Conservation (phyloP, 2,888 invertebrate genomes). For the Holacanthella duospinosa region DNA sequence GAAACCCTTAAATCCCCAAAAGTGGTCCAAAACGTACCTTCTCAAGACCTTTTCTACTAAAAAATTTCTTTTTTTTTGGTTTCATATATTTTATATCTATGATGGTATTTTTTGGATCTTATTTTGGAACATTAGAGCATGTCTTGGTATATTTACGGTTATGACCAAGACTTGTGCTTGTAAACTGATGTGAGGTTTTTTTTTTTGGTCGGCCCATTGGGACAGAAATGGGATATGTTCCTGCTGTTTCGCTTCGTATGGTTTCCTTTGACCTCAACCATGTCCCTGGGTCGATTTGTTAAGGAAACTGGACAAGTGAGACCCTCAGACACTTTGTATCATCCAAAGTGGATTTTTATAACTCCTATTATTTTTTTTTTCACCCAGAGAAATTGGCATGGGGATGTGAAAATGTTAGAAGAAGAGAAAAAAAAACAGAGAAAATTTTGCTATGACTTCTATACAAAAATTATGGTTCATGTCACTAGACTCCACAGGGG, state of each 20-base stretch:
- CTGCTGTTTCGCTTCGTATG: not conserved
- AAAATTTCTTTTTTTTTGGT: not conserved
- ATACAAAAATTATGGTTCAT: not conserved
- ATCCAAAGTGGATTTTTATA: not conserved
- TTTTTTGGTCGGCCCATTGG: not conserved
- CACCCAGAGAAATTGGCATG: not conserved
- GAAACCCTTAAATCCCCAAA: no score
- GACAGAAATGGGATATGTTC: constrained; percentile 1
- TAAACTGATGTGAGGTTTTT: not conserved
- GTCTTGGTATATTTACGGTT: not conserved
- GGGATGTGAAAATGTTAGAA: no score
- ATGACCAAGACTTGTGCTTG: not conserved
- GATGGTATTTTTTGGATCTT: not conserved
- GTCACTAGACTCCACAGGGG: not conserved
- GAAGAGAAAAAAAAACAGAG: not conserved
- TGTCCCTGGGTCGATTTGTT: not conserved
- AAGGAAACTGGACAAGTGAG: not conserved
- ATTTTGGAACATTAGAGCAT: not conserved
- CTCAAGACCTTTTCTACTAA: not conserved
- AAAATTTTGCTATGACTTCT: not conserved
- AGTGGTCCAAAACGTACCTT: not conserved
- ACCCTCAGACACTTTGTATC: not conserved
- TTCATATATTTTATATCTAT: not conserved
- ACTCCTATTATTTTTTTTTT: not conserved
- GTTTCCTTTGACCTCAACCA: not conserved